Evolutionary conservation across 2,797 vertebrate genomes (phyloP), one percentile per base, ranked within the genome.

Genomic region (Ptychobarbus kaznakovi): DNA sequence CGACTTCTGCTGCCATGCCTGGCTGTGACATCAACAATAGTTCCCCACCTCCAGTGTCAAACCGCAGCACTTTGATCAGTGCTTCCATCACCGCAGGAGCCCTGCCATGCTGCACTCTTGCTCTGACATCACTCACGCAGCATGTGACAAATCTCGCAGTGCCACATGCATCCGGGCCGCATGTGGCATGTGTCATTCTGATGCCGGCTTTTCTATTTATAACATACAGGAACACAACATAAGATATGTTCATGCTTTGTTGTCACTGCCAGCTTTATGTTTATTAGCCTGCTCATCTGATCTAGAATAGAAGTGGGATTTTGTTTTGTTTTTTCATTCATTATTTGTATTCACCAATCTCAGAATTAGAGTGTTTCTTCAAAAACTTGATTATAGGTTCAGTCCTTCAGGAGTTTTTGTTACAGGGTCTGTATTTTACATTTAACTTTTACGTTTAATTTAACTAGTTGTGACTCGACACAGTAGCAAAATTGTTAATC

Each of bases 11-110:
- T 94, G 93, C 93, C 93, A 94, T 93, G 92, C 93, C 93, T 92
- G 92, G 92, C 92, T 94, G 92, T 92, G 94, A 93, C 94, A 95
- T 93, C 94, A 94, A 94, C 94, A 94, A 94, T 92, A 92, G 91
- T 92, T 91, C 92, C 93, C 92, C 92, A 90, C 93, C 94, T 94
- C 93, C 92, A 89, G 93, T 95, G 94, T 94, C 94, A 94, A 92
- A 92, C 88, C 89, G 87, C 89, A 92, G 93, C 91, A 90, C 93
- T 94, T 94, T 93, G 93, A 95, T 94, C 94, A 92, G 83, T 91
- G 91, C 91, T 88, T 84, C 92, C 92, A 28, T 28, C 80, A 15
- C 68, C 53, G 25, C 80, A 53, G 66, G 66, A 92, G 93, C 92
- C 91, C 92, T 91, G 89, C 90, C 92, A 91, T 92, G 88, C 92